Conservation (phyloP, 2,113 vertebrate genomes). For the Chaetodon trifascialis region DNA sequence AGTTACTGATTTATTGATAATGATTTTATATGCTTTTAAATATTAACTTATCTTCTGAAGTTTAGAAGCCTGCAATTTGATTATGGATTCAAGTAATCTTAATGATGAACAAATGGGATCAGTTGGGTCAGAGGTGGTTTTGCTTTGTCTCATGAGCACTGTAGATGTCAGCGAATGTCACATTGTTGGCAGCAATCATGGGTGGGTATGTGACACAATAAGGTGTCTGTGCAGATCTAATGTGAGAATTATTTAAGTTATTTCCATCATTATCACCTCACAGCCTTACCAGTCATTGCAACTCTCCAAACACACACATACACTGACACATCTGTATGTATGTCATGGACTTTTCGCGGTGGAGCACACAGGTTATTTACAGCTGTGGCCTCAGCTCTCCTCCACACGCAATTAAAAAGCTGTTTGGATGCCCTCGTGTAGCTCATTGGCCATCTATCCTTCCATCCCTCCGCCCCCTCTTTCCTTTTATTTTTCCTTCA, state of each 20-base stretch:
- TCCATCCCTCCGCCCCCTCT: not conserved
- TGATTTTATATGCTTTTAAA: slow-evolving; percentile 14
- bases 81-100: not conserved
- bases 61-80: not conserved
- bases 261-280: slow-evolving; percentile 8
- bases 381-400: slow-evolving; percentile 22
- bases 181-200: not conserved
- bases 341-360: not conserved
- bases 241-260: not conserved
- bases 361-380: slow-evolving; percentile 57
- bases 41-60: slow-evolving; percentile 11
- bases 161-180: slow-evolving; percentile 2
- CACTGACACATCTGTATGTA: not conserved
- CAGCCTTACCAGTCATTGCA: not conserved
- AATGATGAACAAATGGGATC: slow-evolving; percentile 26
- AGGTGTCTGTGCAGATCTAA: not conserved
- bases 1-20: slow-evolving; percentile 29
- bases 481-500: slow-evolving; percentile 6
- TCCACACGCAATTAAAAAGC: slow-evolving; percentile 61
- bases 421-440: slow-evolving; percentile 24
- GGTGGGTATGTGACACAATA: not conserved
- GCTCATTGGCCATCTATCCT: slow-evolving; percentile 20
- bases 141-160: not conserved
- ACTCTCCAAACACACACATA: slow-evolving; percentile 6
- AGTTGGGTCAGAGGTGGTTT: not conserved